Evolutionary conservation across 2,113 vertebrate species (phyloP).

Genomic region (Rhynchomys soricoides): DNA sequence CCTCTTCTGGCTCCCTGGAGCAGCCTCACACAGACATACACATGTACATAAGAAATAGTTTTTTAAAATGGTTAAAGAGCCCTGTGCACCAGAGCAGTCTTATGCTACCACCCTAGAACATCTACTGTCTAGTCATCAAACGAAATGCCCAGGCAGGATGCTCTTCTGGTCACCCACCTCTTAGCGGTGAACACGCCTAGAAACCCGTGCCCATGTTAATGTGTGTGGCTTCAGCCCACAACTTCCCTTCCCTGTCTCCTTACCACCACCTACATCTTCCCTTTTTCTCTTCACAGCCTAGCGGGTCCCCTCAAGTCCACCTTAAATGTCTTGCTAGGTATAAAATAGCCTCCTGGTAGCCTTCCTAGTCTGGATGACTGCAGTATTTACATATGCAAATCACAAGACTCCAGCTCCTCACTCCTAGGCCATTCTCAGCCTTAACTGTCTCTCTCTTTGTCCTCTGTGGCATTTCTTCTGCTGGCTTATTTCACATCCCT

Average conservation of each 20-base stretch:
- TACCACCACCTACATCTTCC: neutral
- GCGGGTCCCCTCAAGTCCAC: neutral
- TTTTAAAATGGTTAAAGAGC: neutral
- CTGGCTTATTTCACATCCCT: constrained; percentile 2
- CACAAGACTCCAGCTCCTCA: neutral
- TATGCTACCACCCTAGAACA: neutral
- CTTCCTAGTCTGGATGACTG: neutral
- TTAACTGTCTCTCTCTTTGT: constrained; percentile 4
- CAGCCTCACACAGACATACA: neutral
- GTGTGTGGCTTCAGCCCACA: neutral
- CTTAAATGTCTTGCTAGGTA: neutral
- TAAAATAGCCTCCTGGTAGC: neutral
- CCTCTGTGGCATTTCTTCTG: neutral
- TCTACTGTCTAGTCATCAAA: neutral
- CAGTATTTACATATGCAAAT: constrained; percentile 15
- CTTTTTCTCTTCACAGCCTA: neutral
- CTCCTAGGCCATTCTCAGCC: neutral
- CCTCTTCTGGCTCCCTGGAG: neutral
- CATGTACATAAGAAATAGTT: neutral
- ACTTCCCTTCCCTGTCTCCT: neutral
- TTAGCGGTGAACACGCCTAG: neutral
- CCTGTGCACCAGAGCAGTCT: neutral
- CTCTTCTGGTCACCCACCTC: neutral
- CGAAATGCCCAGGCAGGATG: neutral
- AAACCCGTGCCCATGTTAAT: neutral